Evolutionary conservation across 2,888 invertebrate genomes (phyloP).

Genomic region (Formica aserva): DNA sequence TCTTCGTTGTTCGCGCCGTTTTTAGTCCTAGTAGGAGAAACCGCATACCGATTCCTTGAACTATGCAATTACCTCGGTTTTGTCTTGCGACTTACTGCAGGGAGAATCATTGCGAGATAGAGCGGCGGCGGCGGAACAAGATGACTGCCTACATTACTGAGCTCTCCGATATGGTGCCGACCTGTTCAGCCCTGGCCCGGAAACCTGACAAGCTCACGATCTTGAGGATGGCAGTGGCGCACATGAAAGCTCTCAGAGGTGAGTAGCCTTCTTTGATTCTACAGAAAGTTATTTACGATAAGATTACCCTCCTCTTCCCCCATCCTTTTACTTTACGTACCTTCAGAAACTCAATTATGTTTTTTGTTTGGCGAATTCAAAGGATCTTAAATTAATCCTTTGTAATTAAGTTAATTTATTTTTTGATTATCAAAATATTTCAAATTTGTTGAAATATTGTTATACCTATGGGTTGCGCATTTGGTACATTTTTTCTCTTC

Average conservation of each 20-base stretch:
- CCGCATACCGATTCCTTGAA: slow-evolving; percentile 62
- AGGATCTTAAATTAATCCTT: background rate
- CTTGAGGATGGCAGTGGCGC: slow-evolving; percentile 99
- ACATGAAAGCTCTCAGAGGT: slow-evolving; percentile 99
- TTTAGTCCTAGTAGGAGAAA: slow-evolving; percentile 40
- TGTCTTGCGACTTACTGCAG: slow-evolving; percentile 89
- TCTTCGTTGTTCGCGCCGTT: slow-evolving; percentile 39
- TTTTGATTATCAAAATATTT: background rate
- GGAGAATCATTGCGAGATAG: slow-evolving; percentile 99
- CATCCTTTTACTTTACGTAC: too few relatives aligned
- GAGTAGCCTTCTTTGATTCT: slow-evolving; percentile 76
- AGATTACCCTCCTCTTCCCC: background rate
- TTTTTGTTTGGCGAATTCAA: background rate
- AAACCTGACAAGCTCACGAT: slow-evolving; percentile 99
- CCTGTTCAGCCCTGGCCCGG: slow-evolving; percentile 98
- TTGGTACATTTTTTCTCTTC: slow-evolving; percentile 7
- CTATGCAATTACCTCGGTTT: slow-evolving; percentile 81
- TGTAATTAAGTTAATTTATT: background rate
- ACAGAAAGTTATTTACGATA: background rate
- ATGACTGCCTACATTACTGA: slow-evolving; percentile 99
- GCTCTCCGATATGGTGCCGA: slow-evolving; percentile 99
- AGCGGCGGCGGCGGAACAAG: slow-evolving; percentile 98
- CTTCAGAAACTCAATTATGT: background rate
- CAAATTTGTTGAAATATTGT: background rate
- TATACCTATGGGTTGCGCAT: background rate